Evolutionary conservation across 2,113 vertebrate genomes (phyloP), one percentile per base, ranked within the genome.

Genomic region (Myotis davidii): DNA sequence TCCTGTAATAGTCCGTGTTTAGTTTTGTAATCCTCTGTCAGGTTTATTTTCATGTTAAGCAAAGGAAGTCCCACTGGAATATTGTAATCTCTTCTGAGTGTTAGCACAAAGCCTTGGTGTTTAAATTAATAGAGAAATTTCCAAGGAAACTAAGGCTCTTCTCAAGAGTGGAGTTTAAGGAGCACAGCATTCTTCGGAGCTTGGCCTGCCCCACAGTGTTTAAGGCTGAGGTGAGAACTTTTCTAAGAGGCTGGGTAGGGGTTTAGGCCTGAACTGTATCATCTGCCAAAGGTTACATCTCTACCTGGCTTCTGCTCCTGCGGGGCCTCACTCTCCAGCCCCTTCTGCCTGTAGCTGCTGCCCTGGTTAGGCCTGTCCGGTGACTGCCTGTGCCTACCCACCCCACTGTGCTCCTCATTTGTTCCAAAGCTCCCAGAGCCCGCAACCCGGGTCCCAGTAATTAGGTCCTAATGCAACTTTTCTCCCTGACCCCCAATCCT

Each of bases 11-110:
- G 97, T 98, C 97, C 96, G 5, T 98, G 98, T 98, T 98, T 97
- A 95, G 98, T 98, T 98, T 98, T 98, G 98, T 99, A 99, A 99
- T 99, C 98, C 98, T 94, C 98, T 64, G 98, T 98, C 97, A 97
- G 64, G 90, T 98, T 98, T 98, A 98, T 98, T 98, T 98, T 98
- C 98, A 91, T 98, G 98, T 98, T 96, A 96, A 98, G 98, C 97
- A 97, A 98, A 98, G 96, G 97, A 97, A 97, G 94, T 98, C 98
- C 98, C 98, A 34, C 95, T 97, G 98, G 98, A 98, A 98, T 98
- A 98, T 94, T 79, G 96, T 98, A 98, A 99, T 99, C 98, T 94
- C 97, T 97, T 98, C 97, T 90, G 88, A 97, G 98, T 96, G 97
- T 96, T 93, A 56, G 25, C 92, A 50, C 90, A 96, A 97, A 96